A percentile compares a stretch with the other conserved stretches of the same genome.
These are phyloP conservation scores for Sinocyclocheilus maitianheensis DNA, from an alignment of 2,113 vertebrate species.

Conservation along the genomic window DNA sequence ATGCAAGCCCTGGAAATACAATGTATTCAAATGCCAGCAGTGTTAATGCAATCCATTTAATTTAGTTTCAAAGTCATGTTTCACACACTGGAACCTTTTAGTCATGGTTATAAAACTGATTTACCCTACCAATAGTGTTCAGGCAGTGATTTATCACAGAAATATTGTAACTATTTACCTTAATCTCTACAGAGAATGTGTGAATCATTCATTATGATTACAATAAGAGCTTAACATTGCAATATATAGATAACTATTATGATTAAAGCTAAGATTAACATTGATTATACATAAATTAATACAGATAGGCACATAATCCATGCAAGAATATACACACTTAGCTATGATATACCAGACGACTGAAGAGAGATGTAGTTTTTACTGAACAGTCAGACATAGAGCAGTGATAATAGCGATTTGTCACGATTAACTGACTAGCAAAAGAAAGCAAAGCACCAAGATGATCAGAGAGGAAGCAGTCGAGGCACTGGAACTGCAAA, in stretches of 20 bases:
- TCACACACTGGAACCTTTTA: no score
- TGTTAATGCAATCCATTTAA: neutral
- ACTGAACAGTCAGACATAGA: neutral
- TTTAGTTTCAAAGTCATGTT: no score
- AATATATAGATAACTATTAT: neutral
- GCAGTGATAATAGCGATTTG: neutral
- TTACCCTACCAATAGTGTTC: neutral
- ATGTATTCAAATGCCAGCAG: neutral
- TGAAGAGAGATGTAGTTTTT: neutral
- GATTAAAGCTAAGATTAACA: neutral
- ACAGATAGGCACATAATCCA: no score
- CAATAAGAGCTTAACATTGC: neutral
- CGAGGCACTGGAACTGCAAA: neutral
- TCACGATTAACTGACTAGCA: neutral
- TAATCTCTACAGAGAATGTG: neutral
- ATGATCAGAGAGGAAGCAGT: constrained; percentile 4
- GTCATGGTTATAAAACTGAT: neutral
- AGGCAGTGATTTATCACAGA: neutral
- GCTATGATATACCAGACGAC: neutral
- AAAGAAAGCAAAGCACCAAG: neutral
- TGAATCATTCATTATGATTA: neutral
- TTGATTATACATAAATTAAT: neutral
- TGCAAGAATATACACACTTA: neutral
- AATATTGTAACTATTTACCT: neutral
- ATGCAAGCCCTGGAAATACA: neutral